phyloP scores from a whole-genome alignment of 2,113 vertebrate genomes.

The Vulpes lagopus region DNA sequence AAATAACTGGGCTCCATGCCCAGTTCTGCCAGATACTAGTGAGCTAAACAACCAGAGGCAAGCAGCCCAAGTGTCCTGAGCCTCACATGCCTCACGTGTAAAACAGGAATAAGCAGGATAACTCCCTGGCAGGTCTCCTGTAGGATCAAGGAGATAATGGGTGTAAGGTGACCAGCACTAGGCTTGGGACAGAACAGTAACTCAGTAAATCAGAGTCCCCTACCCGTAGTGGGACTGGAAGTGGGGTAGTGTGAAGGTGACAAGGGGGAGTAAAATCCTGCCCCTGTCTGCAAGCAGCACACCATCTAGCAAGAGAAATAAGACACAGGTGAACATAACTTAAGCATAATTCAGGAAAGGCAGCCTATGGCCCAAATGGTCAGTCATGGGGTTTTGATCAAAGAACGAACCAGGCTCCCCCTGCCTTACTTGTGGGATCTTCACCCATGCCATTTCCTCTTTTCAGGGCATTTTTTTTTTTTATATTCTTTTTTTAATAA shows the following conservation, averaged over 20 bases:
- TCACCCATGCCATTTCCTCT: background rate
- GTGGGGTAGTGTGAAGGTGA: background rate
- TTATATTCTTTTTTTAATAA: too few relatives aligned
- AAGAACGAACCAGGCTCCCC: conserved; percentile 29
- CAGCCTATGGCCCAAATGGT: background rate
- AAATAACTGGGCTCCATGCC: background rate
- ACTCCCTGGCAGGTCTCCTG: conserved; percentile 1
- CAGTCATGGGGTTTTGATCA: background rate
- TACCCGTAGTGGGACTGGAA: background rate
- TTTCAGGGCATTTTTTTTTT: background rate
- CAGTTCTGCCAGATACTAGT: conserved; percentile 42
- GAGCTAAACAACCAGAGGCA: conserved; percentile 10
- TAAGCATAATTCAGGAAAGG: conserved; percentile 38
- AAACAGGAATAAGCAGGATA: conserved; percentile 16
- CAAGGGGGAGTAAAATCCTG: background rate
- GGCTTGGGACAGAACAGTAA: conserved; percentile 17
- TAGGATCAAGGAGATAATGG: conserved; percentile 13
- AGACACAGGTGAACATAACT: conserved; percentile 16
- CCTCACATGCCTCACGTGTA: background rate
- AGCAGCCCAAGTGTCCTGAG: background rate
- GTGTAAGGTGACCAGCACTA: background rate
- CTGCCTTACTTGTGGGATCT: background rate
- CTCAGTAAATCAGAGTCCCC: conserved; percentile 2
- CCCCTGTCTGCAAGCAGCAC: background rate
- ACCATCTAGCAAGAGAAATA: background rate